phyloP scores from a whole-genome alignment of 2,888 invertebrate species.

The Rugalucina vietnamica region DNA sequence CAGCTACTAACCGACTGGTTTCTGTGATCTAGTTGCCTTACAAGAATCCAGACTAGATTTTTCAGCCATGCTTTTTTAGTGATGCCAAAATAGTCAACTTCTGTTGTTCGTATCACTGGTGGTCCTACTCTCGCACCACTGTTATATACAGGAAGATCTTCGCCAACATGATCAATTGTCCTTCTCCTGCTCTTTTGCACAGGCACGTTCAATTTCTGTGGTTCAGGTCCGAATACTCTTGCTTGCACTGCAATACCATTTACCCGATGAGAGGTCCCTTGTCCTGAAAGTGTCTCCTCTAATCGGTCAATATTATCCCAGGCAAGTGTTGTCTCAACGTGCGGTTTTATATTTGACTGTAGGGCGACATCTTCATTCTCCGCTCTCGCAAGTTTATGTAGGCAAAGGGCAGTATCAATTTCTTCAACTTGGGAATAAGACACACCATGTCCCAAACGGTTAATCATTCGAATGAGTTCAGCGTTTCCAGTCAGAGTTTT shows the following conservation, averaged over 20 bases:
- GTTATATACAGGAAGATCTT: not conserved
- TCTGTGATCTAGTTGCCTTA: no score
- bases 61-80: not conserved
- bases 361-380: slow-evolving; percentile 10
- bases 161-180: not conserved
- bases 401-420: slow-evolving; percentile 54
- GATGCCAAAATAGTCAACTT: not conserved
- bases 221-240: not conserved
- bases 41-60: not conserved
- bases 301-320: slow-evolving; percentile 63
- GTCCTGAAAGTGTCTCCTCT: slow-evolving; percentile 57
- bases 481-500: not conserved
- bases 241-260: slow-evolving; percentile 65
- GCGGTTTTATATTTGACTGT: slow-evolving; percentile 32
- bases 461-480: not conserved
- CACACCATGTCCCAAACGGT: not conserved
- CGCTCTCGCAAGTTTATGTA: slow-evolving; percentile 48
- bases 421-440: not conserved
- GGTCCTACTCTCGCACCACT: not conserved
- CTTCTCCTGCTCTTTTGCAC: not conserved
- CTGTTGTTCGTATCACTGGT: not conserved
- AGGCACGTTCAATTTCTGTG: not conserved
- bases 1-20: no score
- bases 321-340: not conserved
- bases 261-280: slow-evolving; percentile 62